Base-by-base conservation (phyloP, 2,113 vertebrate species). In the Rhineura floridana region DNA sequence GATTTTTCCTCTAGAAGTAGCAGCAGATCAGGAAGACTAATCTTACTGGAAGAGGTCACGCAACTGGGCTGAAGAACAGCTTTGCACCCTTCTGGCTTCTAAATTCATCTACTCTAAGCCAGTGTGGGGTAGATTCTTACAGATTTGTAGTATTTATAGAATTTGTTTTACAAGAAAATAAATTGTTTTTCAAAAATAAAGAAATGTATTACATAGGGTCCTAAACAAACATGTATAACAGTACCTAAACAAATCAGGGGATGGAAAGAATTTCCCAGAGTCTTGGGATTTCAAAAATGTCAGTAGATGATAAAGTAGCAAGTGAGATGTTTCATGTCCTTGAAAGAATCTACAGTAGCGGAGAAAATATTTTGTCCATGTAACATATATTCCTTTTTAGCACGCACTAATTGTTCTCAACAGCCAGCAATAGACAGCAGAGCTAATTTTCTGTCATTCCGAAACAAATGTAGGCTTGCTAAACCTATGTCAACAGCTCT, bases 371-470 rank as follows among this genome's bases (percentile, higher is more conserved):
- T 86, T 72, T 91, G 67, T 88, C 93, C 0, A 0, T 63, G 3
- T 84, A 93, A 90, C 90, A 33, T 0, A 81, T 87, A 62, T 91
- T 90, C 83, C 90, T 52, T 91, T 93, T 92, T 84, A 93, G 48
- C 75, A 88, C 87, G 82, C 15, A 48, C 93, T 87, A 73, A 83
- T 0, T 90, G 80, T 85, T 93, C 52, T 69, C 42, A 92, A 81
- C 44, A 88, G 70, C 70, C 50, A 85, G 87, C 90, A 94, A 93
- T 88, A 93, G 83, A 91, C 67, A 93, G 90, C 13, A 63, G 79
- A 95, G 88, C 79, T 95, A 91, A 95, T 96, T 96, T 95, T 97
- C 91, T 93, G 87, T 92, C 91, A 93, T 83, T 93, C 90, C 94
- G 91, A 83, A 93, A 95, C 80, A 96, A 94, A 11, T 19, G 85